These are phyloP conservation scores for Pammene aurita DNA, from an alignment of 2,888 invertebrate species.

Conservation along the genomic window DNA sequence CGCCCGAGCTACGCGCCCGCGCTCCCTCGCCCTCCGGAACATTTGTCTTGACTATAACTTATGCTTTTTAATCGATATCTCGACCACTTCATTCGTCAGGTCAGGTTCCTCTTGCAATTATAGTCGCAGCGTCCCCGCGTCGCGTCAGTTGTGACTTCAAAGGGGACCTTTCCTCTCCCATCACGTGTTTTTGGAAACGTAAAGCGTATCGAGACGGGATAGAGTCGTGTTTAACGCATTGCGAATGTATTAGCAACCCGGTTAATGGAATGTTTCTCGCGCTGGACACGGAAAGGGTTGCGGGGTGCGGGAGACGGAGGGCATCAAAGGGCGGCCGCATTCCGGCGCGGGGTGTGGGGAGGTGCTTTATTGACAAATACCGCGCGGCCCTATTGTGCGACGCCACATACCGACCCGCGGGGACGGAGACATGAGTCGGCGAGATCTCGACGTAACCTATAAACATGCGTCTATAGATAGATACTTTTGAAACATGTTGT, in stretches of 20 bases:
- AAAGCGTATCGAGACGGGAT: slow-evolving; percentile 5
- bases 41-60: slow-evolving; percentile 4
- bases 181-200: neutral
- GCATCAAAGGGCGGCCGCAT: slow-evolving; percentile 34
- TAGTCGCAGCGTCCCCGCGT: slow-evolving; percentile 2
- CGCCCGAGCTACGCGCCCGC: slow-evolving; percentile 20
- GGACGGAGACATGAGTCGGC: slow-evolving; percentile 7
- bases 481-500: too few relatives aligned
- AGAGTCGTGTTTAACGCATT: slow-evolving; percentile 11
- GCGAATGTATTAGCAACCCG: slow-evolving; percentile 10
- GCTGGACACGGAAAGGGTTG: slow-evolving; percentile 34
- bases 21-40: neutral
- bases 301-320: slow-evolving; percentile 5
- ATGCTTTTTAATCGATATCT: slow-evolving; percentile 20
- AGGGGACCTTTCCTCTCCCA: neutral
- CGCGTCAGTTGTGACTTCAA: slow-evolving; percentile 16
- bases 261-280: slow-evolving; percentile 34
- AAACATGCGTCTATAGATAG: slow-evolving; percentile 1
- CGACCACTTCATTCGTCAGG: slow-evolving; percentile 7
- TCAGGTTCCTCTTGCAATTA: slow-evolving; percentile 14
- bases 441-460: neutral
- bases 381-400: slow-evolving; percentile 38
- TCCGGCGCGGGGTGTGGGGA: slow-evolving; percentile 24
- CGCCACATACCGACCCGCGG: slow-evolving; percentile 25
- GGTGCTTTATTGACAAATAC: slow-evolving; percentile 45